Evolutionary conservation across 2,113 vertebrate species (phyloP), one percentile per base, ranked within the genome.

Genomic region (Henicopernis longicauda): DNA sequence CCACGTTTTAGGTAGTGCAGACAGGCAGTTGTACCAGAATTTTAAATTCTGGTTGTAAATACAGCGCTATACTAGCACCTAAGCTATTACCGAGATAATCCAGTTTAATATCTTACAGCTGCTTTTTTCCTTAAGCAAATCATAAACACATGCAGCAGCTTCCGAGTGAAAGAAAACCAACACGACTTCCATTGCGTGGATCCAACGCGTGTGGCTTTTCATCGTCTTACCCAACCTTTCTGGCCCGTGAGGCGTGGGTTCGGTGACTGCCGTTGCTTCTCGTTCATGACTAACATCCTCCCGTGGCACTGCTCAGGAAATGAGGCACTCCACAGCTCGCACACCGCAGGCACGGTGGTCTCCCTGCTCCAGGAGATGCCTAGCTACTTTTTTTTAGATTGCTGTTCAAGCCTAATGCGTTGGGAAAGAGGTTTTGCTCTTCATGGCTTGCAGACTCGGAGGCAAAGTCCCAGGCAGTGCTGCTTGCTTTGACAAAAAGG

Each of bases 371-470:
- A 2, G 23, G 7, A 8, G 8, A 4, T 38, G 36, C 38, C 16
- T 19, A 3, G n/a, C 26, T 71, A 17, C 29, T 40, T 40, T 40
- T 40, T 66, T 34, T 11, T 31, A 19, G 16, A 4, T 16, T 21
- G 10, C 23, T 2, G 1, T 16, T 10, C 10, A 34, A 38, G 26
- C 13, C 23, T 16, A 6, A 16, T 2, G 22, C 4, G 1, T 21
- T 10, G 76, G 40, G 76, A 40, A 72, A 13, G 40, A 23, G 15
- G 9, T 21, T 91, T 17, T 55, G 38, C 27, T 29, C 27, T 15
- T 5, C 0, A 6, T 3, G 45, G 40, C 16, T 45, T 7, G 21
- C 5, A 5, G 78, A 2, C 11, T 59, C 0, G 2, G 15, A n/a
- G 32, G 27, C 21, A 6, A 2, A 1, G 63, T 54, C 47, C 62